phyloP scores from a whole-genome alignment of 37 sponge, comb jelly and placozoan species.

The Agelas oroides region DNA sequence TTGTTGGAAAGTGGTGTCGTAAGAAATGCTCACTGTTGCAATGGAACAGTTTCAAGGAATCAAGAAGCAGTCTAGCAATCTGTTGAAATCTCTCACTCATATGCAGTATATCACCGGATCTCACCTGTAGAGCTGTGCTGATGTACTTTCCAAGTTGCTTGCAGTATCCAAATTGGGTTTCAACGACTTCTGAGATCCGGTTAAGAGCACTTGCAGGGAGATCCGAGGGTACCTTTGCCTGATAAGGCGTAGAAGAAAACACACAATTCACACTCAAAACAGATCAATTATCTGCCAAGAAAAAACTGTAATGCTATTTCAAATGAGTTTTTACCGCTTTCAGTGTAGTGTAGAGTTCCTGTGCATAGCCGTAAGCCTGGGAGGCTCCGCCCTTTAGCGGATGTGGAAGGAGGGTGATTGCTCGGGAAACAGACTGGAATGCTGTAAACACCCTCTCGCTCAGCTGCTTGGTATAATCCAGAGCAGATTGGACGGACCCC shows the following conservation, averaged over 20 bases:
- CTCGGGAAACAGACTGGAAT: slow-evolving; percentile 46
- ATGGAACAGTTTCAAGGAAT: too few relatives aligned
- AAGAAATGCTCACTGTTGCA: too few relatives aligned
- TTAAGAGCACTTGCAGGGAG: slow-evolving; percentile 43
- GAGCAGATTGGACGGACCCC: slow-evolving; percentile 3
- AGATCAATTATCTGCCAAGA: too few relatives aligned
- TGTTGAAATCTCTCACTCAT: too few relatives aligned
- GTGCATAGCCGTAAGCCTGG: slow-evolving; percentile 46
- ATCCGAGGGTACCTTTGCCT: slow-evolving; percentile 62
- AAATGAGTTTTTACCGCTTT: slow-evolving; percentile 31
- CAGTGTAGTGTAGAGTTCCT: slow-evolving; percentile 60
- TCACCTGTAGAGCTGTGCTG: slow-evolving; percentile 40
- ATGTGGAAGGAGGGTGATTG: slow-evolving; percentile 54
- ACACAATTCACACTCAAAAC: not conserved
- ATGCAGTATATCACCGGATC: too few relatives aligned
- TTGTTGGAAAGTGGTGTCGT: too few relatives aligned
- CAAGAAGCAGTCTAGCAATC: too few relatives aligned
- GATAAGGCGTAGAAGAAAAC: not conserved
- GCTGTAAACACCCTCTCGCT: slow-evolving; percentile 47
- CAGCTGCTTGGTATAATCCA: slow-evolving; percentile 60
- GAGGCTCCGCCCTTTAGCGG: slow-evolving; percentile 50
- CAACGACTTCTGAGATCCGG: slow-evolving; percentile 50
- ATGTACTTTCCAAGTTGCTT: slow-evolving; percentile 56
- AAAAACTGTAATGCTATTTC: too few relatives aligned
- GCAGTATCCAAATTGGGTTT: slow-evolving; percentile 58